Evolutionary conservation across 2,797 vertebrate species (phyloP), one percentile per base, ranked within the genome.

Genomic region (Thamnophis elegans): DNA sequence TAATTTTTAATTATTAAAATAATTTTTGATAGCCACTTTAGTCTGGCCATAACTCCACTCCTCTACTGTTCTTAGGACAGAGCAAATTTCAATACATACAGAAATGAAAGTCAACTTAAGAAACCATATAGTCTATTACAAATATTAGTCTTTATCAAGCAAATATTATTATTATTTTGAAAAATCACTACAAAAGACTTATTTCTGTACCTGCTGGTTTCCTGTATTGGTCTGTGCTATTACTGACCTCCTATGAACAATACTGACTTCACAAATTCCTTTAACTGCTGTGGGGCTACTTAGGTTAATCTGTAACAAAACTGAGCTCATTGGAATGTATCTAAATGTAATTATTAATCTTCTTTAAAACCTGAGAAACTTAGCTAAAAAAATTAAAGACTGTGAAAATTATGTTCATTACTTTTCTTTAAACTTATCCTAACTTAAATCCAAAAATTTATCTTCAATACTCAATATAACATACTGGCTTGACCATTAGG

Each of bases 271-370:
- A 89, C 0, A 90, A 92, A 93, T 92, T 92, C 94, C 82, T 96
- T 92, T 92, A 94, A 92, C 9, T 42, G 32, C 55, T 51, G 58
- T 93, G 92, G 11, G 28, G 90, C 88, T 92, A 68, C 47, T 42
- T 0, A 73, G 90, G 96, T 97, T 97, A 97, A 97, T 96, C 94
- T 96, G 94, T 96, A 97, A 96, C 93, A 93, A 92, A 91, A 91
- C 82, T 89, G 59, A 94, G 73, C 92, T 93, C 92, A 92, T 85
- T 95, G 93, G 96, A 96, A 97, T 96, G 94, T 32, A 22, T 25
- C 92, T 78, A 87, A 82, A 94, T 94, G 94, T 96, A 96, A 96
- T 95, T 4, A 96, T 96, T 96, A 95, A 68, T 68, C 28, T 42
- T 53, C 22, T 82, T 53, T 18, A 20, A n/a, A 1, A 55, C 18